Base-by-base conservation (phyloP, 1,140 invertebrate species). In the Eulimnadia texana region DNA sequence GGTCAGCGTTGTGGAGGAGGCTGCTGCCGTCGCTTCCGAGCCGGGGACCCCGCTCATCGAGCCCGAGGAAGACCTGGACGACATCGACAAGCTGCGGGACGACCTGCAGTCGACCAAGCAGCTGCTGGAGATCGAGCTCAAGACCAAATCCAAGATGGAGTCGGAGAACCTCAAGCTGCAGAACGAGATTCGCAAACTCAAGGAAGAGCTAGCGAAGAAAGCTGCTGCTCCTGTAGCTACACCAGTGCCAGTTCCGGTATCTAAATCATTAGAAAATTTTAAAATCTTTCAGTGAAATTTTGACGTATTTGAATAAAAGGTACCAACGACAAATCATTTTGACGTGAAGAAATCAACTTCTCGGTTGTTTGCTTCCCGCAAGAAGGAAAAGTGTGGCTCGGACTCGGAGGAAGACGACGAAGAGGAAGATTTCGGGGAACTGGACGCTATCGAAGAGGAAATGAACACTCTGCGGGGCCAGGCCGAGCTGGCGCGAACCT, bases 71-170 rank as follows among this genome's bases (percentile, higher is more conserved):
- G 87, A 90, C 66, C 80, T 88, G 78, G 88, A 93, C 64, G 88
- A 93, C 66, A 91, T 91, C 66, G 88, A 92, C 68, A 88, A 86
- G 70, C 83, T 90, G n/a, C 78, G 89, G 62, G 90, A 93, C 67
- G 90, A 92, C 72, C 77, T 93, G 42, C 89, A 92, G 70, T 90
- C 87, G 60, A 90, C 88, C 1, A 93, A 93, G 73, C 88, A 92
- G 73, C 84, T 92, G 78, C 73, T 93, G 63, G 88, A 88, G 1
- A 75, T 90, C 50, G 90, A 93, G 74, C 73, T 92, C 63, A 79
- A 87, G 69, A 89, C 89, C 68, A 90, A 89, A 70, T 86, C 90
- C 70, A 84, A 86, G 0, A 78, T 89, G 65, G 85, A 88, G 64
- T 81, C 88, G 66, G 88, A 90, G 70, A 93, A 90, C 68, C 88